Percentiles rank a stretch among this genome's conserved stretches.
phyloP scores from a whole-genome alignment of 2,888 invertebrate species.

The Epistrophe eligans region DNA sequence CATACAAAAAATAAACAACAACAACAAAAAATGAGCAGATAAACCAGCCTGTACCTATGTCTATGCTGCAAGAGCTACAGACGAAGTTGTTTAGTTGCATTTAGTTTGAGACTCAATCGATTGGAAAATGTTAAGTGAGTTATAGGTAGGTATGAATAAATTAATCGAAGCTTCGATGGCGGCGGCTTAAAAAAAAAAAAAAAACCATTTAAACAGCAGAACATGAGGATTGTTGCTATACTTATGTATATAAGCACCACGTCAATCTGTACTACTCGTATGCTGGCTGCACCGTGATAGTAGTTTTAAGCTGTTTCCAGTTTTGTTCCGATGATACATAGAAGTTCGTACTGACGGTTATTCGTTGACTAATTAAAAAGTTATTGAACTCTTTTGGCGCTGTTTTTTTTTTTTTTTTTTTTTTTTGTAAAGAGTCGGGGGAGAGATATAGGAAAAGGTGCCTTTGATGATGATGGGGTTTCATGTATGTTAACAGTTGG shows the following conservation, averaged over 20 bases:
- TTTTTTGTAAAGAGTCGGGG: neutral
- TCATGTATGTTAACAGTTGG: neutral
- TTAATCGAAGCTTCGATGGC: slow-evolving; percentile 33
- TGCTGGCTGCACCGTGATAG: neutral
- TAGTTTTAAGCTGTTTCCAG: slow-evolving; percentile 23
- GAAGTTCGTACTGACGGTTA: slow-evolving; percentile 17
- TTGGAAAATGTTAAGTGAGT: slow-evolving; percentile 70
- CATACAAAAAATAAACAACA: neutral
- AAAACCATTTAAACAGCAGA: slow-evolving; percentile 24
- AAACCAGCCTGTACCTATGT: slow-evolving; percentile 13
- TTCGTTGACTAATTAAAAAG: slow-evolving; percentile 66
- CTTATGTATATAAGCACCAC: too few relatives aligned
- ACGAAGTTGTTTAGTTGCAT: slow-evolving; percentile 15
- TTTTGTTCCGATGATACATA: slow-evolving; percentile 37
- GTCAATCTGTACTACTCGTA: slow-evolving; percentile 29
- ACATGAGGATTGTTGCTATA: slow-evolving; percentile 18
- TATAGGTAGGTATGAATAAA: slow-evolving; percentile 63
- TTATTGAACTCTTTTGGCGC: slow-evolving; percentile 62
- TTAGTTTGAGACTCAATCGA: slow-evolving; percentile 61
- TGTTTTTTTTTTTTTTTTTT: neutral
- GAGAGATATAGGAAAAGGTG: neutral
- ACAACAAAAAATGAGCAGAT: neutral
- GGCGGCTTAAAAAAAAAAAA: slow-evolving; percentile 25
- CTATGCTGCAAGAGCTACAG: neutral
- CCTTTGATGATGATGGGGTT: neutral